Evolutionary conservation across 2,113 vertebrate species (phyloP).

Genomic region (Trichechus manatus): DNA sequence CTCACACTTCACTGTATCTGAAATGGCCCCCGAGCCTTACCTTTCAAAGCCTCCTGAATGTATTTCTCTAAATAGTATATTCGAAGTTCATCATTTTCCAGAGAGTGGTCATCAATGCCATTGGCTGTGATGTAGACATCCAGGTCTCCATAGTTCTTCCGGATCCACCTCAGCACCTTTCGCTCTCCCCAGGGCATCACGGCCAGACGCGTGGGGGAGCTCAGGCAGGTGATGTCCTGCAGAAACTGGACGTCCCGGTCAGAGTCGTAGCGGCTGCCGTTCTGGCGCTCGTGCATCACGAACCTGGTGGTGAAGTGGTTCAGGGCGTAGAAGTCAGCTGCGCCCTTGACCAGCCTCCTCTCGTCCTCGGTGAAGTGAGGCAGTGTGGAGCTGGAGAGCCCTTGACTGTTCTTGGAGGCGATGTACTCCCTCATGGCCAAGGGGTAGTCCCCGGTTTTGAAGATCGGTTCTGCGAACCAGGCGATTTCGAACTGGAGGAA

Average conservation of each 20-base stretch:
- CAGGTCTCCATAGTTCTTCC: slow-evolving; percentile 88
- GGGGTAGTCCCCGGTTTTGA: slow-evolving; percentile 92
- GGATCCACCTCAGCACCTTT: slow-evolving; percentile 93
- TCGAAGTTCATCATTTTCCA: slow-evolving; percentile 90
- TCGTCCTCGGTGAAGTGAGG: slow-evolving; percentile 91
- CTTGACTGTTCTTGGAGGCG: slow-evolving; percentile 81
- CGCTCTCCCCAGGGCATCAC: slow-evolving; percentile 94
- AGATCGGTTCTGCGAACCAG: slow-evolving; percentile 94
- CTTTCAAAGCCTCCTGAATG: slow-evolving; percentile 94
- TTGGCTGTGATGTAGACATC: slow-evolving; percentile 94
- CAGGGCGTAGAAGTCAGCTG: slow-evolving; percentile 94
- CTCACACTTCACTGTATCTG: neutral
- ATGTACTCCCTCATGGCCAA: slow-evolving; percentile 90
- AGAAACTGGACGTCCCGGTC: slow-evolving; percentile 90
- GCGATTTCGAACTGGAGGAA: slow-evolving; percentile 95
- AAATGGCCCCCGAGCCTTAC: slow-evolving; percentile 82
- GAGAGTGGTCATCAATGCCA: slow-evolving; percentile 93
- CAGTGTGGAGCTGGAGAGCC: slow-evolving; percentile 85
- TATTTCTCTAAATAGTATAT: slow-evolving; percentile 93
- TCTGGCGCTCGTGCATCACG: slow-evolving; percentile 87
- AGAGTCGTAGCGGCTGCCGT: slow-evolving; percentile 82
- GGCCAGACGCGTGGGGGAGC: slow-evolving; percentile 89
- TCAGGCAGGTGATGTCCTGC: slow-evolving; percentile 92
- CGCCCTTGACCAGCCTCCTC: slow-evolving; percentile 89
- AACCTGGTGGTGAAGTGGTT: slow-evolving; percentile 98